These are phyloP conservation scores for Xenops minutus DNA, from an alignment of 2,797 vertebrate species.

Conservation along the genomic window DNA sequence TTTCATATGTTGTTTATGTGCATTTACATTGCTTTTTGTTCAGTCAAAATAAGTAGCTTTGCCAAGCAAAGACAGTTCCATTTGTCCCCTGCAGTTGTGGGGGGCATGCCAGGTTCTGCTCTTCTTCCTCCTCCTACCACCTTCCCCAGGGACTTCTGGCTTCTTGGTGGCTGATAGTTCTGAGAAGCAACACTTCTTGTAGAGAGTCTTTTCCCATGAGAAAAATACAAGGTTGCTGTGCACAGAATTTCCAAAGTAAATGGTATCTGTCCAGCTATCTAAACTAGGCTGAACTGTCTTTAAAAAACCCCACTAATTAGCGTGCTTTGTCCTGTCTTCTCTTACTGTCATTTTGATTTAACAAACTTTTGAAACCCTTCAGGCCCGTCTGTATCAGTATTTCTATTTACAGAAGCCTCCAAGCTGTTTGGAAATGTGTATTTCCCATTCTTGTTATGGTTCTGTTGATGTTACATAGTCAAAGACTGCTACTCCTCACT, in stretches of 20 bases:
- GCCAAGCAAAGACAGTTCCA: neutral
- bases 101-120: neutral
- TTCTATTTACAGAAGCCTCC: neutral
- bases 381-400: neutral
- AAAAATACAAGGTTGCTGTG: neutral
- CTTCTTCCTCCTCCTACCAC: neutral
- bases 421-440: neutral
- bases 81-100: neutral
- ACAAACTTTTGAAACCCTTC: neutral
- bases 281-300: neutral
- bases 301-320: neutral
- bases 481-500: neutral
- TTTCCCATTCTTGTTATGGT: neutral
- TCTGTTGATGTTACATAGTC: neutral
- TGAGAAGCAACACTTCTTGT: neutral
- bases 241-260: neutral
- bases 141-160: neutral
- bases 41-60: neutral
- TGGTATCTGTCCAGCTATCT: neutral
- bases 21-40: neutral
- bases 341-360: neutral
- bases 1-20: neutral
- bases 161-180: neutral
- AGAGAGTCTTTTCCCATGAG: slow-evolving; percentile 1
- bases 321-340: neutral